Evolutionary conservation across 2,113 vertebrate species (phyloP), one percentile per base, ranked within the genome.

Genomic region (Probosciger aterrimus): DNA sequence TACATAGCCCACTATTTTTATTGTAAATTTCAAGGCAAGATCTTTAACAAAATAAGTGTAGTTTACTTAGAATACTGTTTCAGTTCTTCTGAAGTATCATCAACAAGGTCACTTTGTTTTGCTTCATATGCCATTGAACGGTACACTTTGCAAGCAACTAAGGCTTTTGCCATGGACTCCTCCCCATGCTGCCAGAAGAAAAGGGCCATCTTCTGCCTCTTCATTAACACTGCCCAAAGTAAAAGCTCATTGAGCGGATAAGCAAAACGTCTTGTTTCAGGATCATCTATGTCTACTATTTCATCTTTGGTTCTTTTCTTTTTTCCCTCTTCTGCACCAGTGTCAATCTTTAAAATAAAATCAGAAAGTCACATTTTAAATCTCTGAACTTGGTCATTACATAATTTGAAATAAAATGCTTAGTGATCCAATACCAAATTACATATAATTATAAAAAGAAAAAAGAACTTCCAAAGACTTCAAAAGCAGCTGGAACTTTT

Each of bases 121-220:
- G 99, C 99, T 98, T 99, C 99, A 39, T 99, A 99, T 5, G 98
- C 98, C 99, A 99, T 99, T 7, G 99, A 99, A 27, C 99, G 98
- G 95, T 99, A 99, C 16, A 99, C 98, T 91, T 99, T 99, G 96
- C 99, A 99, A 78, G 99, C 99, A 93, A 99, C 99, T 94, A 99
- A 97, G 3, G 99, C 99, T 97, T 99, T 99, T 7, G 99, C 99
- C 99, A 99, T 99, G 96, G 99, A 99, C 97, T 99, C 99, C 96
- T 99, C 99, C 3, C 99, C 99, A 9, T 99, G 99, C 96, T 99
- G 99, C 99, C 99, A 99, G 97, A 99, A 99, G 97, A 99, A 99
- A 18, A 99, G 99, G 1, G 99, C 98, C 99, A 99, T 99, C 94
- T 99, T 99, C 96, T 99, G 99, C 82, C 99, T 98, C 98, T 99